Conservation (phyloP, 2,797 vertebrate species). For the Zalophus californianus region DNA sequence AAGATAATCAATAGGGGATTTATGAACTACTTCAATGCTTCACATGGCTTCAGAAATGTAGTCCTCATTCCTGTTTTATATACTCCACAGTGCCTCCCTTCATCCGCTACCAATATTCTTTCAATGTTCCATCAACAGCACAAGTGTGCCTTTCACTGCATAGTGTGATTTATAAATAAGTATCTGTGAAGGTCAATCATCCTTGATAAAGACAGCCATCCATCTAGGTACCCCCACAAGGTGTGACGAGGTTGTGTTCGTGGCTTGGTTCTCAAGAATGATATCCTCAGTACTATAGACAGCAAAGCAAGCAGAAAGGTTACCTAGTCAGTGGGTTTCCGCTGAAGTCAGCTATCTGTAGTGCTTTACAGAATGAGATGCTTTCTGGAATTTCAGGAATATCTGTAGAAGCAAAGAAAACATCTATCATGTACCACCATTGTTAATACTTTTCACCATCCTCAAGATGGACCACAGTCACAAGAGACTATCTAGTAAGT, state of each 20-base stretch:
- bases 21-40: neutral
- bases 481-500: neutral
- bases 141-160: neutral
- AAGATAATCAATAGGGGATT: neutral
- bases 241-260: neutral
- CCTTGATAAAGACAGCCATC: neutral
- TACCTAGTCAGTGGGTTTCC: slow-evolving; percentile 99
- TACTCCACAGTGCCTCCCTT: neutral
- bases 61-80: neutral
- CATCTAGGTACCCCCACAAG: neutral
- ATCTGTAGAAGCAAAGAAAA: slow-evolving; percentile 88
- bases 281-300: neutral
- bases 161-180: neutral
- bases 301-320: slow-evolving; percentile 61
- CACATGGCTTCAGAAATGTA: neutral
- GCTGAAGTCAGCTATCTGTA: slow-evolving; percentile 99
- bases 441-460: neutral
- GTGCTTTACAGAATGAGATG: slow-evolving; percentile 97
- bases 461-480: neutral
- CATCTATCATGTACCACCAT: neutral
- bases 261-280: neutral
- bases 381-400: slow-evolving; percentile 98
- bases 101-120: neutral
- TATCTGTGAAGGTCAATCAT: neutral
- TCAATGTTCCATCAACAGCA: neutral